Conservation (phyloP, 2,797 vertebrate genomes). For the Calcarius lapponicus region DNA sequence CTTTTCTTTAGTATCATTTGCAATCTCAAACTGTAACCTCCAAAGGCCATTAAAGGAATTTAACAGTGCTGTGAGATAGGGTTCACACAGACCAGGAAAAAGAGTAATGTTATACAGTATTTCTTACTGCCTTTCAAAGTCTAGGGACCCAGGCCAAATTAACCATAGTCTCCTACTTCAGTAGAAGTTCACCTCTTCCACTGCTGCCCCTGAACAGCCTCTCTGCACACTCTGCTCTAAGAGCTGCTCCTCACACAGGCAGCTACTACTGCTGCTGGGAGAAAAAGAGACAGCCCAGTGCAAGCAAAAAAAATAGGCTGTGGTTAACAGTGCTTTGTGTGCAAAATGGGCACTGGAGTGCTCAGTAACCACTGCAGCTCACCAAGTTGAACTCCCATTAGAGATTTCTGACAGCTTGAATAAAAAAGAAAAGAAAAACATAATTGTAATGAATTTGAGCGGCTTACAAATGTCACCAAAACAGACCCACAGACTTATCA, state of each 20-base stretch:
- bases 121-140: neutral
- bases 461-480: neutral
- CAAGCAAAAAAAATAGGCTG: neutral
- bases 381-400: neutral
- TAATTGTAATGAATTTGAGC: neutral
- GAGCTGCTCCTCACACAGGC: neutral
- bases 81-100: neutral
- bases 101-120: neutral
- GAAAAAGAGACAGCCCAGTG: neutral
- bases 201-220: neutral
- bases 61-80: neutral
- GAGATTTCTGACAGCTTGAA: neutral
- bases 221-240: neutral
- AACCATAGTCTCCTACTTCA: neutral
- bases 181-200: neutral
- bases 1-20: neutral
- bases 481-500: neutral
- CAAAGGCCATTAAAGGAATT: neutral
- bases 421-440: too few species aligned
- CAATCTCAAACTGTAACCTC: neutral
- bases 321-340: neutral
- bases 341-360: neutral
- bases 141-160: neutral
- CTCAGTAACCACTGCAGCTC: neutral
- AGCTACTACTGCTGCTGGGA: neutral